Evolutionary conservation across 2,888 invertebrate genomes (phyloP).

Genomic region (Lasius platythorax): DNA sequence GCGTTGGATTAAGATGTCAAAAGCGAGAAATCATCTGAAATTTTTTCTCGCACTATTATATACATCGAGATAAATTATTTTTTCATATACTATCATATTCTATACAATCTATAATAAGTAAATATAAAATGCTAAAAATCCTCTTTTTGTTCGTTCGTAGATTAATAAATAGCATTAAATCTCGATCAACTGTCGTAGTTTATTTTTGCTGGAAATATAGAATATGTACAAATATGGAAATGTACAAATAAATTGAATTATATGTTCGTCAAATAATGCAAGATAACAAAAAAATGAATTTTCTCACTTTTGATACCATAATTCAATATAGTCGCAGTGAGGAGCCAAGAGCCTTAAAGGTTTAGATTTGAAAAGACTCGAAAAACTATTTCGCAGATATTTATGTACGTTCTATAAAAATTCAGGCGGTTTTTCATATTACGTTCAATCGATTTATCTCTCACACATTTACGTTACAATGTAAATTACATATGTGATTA

Average conservation of each 20-base stretch:
- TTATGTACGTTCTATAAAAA: background rate
- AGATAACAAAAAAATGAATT: background rate
- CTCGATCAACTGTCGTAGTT: background rate
- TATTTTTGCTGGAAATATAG: background rate
- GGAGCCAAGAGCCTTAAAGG: background rate
- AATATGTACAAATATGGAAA: background rate
- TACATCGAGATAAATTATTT: background rate
- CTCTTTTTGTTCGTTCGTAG: background rate
- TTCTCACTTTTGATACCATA: background rate
- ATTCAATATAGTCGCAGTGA: background rate
- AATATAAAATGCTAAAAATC: no score
- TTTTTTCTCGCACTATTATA: background rate
- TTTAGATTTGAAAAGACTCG: background rate
- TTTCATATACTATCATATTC: background rate
- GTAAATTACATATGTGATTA: background rate
- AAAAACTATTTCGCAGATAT: background rate
- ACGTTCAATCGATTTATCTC: conserved; percentile 14
- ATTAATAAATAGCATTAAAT: background rate
- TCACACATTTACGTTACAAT: conserved; percentile 12
- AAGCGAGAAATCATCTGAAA: background rate
- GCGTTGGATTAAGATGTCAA: background rate
- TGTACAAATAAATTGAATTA: background rate
- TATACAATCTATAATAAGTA: background rate
- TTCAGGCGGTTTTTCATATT: background rate
- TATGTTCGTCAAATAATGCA: background rate